Evolutionary conservation across 2,797 vertebrate genomes (phyloP).

Genomic region (Coracias cyanogaster): DNA sequence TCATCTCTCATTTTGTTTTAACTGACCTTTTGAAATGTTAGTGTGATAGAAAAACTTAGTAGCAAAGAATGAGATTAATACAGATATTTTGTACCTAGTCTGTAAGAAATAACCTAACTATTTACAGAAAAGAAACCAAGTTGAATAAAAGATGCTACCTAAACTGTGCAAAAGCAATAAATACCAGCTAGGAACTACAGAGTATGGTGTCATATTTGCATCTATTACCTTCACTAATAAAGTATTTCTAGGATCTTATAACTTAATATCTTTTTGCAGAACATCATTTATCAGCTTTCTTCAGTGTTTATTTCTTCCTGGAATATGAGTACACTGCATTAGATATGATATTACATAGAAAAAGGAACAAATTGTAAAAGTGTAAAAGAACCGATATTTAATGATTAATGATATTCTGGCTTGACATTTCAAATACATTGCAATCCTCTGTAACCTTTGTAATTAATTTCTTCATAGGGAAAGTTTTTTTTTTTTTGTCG

Average conservation of each 20-base stretch:
- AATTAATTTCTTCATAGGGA: background rate
- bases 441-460: background rate
- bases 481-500: background rate
- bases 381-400: background rate
- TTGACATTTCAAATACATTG: slow-evolving; percentile 43
- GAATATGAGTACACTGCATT: background rate
- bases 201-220: background rate
- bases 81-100: slow-evolving; percentile 20
- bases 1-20: slow-evolving; percentile 26
- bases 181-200: slow-evolving; percentile 1
- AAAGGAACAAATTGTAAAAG: background rate
- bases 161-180: slow-evolving; percentile 13
- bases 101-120: slow-evolving; percentile 21
- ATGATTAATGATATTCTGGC: slow-evolving; percentile 16
- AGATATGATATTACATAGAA: background rate
- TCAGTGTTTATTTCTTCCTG: slow-evolving; percentile 35
- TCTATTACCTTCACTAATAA: slow-evolving; percentile 6
- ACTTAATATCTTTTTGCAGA: background rate
- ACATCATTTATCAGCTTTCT: slow-evolving; percentile 37
- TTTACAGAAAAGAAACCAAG: slow-evolving; percentile 21
- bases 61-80: slow-evolving; percentile 31
- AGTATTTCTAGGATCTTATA: background rate
- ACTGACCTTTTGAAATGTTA: slow-evolving; percentile 62
- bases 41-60: slow-evolving; percentile 21
- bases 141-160: slow-evolving; percentile 26